These are phyloP conservation scores for Polypterus bichir DNA, from an alignment of 2,113 vertebrate species.

Conservation along the genomic window DNA sequence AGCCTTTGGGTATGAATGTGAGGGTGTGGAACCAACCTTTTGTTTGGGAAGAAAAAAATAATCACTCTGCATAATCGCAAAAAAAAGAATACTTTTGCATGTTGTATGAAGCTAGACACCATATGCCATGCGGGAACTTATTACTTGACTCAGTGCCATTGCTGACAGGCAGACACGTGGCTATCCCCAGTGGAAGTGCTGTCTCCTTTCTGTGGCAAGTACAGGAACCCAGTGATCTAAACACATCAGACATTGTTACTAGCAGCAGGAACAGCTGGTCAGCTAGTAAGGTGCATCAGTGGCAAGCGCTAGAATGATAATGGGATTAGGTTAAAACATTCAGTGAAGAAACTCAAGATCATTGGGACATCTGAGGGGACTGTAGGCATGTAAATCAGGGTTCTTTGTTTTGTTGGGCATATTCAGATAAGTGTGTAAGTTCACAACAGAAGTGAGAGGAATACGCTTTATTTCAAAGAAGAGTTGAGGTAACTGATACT, in stretches of 20 bases:
- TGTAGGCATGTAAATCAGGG: slow-evolving; percentile 20
- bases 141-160: slow-evolving; percentile 75
- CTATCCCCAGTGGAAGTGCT: slow-evolving; percentile 67
- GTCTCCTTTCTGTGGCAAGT: slow-evolving; percentile 44
- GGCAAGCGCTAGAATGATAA: slow-evolving; percentile 73
- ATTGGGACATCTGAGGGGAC: slow-evolving; percentile 9
- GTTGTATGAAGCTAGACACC: slow-evolving; percentile 96
- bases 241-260: slow-evolving; percentile 83
- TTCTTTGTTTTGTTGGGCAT: slow-evolving; percentile 4
- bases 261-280: slow-evolving; percentile 97
- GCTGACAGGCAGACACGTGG: slow-evolving; percentile 79
- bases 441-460: neutral
- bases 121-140: slow-evolving; percentile 92
- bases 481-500: neutral
- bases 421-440: slow-evolving; percentile 11
- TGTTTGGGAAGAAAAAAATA: slow-evolving; percentile 53
- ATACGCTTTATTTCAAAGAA: neutral
- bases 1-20: slow-evolving; percentile 44
- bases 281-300: slow-evolving; percentile 63
- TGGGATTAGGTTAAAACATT: slow-evolving; percentile 65
- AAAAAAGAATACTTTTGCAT: slow-evolving; percentile 92
- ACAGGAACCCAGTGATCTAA: slow-evolving; percentile 71
- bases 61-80: slow-evolving; percentile 80
- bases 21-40: slow-evolving; percentile 74
- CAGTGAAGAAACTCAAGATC: slow-evolving; percentile 27